A percentile compares a stretch with the other conserved stretches of the same genome.
These are phyloP conservation scores for Phoxinus dragarum DNA, from an alignment of 2,797 vertebrate genomes.

Conservation along the genomic window DNA sequence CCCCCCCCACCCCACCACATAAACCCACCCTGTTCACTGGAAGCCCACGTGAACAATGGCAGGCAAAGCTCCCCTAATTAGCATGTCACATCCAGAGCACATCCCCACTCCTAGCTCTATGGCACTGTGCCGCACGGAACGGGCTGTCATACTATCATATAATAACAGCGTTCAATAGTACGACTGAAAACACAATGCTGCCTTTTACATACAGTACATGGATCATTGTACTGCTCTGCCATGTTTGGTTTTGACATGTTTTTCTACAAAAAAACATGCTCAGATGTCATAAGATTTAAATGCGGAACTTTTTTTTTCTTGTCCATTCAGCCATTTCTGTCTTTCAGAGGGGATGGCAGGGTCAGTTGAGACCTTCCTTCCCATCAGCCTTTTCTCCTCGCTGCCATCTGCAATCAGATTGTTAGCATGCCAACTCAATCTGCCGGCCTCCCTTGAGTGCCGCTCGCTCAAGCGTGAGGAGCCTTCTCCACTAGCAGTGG, in stretches of 20 bases:
- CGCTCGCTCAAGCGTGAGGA: constrained; percentile 74
- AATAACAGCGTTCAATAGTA: constrained; percentile 52
- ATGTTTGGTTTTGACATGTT: background rate
- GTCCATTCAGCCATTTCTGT: constrained; percentile 4
- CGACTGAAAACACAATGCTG: constrained; percentile 39
- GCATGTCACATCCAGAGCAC: constrained; percentile 59
- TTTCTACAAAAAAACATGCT: background rate
- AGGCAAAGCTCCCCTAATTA: constrained; percentile 64
- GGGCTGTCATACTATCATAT: constrained; percentile 52
- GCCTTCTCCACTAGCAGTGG: constrained; percentile 66
- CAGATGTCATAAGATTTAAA: background rate
- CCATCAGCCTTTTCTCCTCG: constrained; percentile 62
- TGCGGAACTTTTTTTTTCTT: constrained; percentile 1
- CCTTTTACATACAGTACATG: background rate
- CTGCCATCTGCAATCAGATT: constrained; percentile 79
- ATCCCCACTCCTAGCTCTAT: constrained; percentile 42
- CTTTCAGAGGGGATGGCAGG: constrained; percentile 65
- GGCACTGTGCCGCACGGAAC: constrained; percentile 37
- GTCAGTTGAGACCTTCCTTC: constrained; percentile 63
- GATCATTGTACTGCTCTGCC: background rate
- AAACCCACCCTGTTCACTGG: constrained; percentile 52
- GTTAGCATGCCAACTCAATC: constrained; percentile 81
- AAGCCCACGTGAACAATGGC: constrained; percentile 52
- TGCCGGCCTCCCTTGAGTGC: constrained; percentile 76
- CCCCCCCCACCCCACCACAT: constrained; percentile 15